Evolutionary conservation across 2,113 vertebrate species (phyloP).

Genomic region (Dromiciops gliroides): DNA sequence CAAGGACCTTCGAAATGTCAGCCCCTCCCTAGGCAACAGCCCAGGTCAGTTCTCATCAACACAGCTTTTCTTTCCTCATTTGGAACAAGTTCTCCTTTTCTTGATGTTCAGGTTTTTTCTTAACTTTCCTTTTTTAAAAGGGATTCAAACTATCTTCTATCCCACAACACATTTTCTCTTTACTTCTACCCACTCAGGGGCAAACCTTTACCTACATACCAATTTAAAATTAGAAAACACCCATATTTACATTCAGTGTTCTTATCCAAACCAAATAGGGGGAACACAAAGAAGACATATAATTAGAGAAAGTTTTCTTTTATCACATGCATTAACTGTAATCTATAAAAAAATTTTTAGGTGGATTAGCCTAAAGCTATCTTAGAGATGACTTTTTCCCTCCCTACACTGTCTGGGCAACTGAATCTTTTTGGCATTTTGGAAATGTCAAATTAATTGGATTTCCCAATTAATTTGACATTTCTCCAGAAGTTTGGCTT

Average conservation of each 20-base stretch:
- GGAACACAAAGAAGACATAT: not conserved
- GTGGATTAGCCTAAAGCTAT: not conserved
- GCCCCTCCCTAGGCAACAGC: not conserved
- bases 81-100: not conserved
- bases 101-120: not conserved
- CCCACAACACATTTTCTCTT: not conserved
- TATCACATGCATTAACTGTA: not conserved
- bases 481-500: not conserved
- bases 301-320: not conserved
- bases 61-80: not conserved
- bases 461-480: not conserved
- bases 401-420: not conserved
- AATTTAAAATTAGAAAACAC: not conserved
- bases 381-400: not conserved
- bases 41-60: not conserved
- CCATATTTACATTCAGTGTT: not conserved
- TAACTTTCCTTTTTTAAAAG: not conserved
- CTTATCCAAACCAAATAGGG: not conserved
- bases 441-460: slow-evolving; percentile 1
- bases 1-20: not conserved
- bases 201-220: not conserved
- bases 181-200: not conserved
- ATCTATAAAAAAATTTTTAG: not conserved
- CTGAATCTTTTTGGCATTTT: not conserved
- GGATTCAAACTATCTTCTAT: not conserved